These are phyloP conservation scores for Zeugodacus cucurbitae DNA, from an alignment of 1,140 invertebrate genomes.

Conservation along the genomic window DNA sequence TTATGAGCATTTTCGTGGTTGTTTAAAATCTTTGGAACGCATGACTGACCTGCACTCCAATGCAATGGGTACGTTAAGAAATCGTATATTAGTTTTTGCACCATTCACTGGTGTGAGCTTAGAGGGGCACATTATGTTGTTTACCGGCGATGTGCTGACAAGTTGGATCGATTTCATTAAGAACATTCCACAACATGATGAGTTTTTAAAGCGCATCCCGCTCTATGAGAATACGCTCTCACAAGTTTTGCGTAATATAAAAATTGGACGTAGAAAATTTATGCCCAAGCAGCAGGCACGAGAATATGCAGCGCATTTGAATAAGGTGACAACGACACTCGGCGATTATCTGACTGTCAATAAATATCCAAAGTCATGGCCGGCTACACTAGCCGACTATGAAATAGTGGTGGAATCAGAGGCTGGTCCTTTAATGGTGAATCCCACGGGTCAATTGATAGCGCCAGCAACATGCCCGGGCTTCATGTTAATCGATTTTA, in stretches of 20 bases:
- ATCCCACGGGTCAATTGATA: conserved; percentile 91
- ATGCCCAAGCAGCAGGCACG: conserved; percentile 87
- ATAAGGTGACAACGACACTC: conserved; percentile 83
- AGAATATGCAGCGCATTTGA: conserved; percentile 84
- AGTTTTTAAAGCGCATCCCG: conserved; percentile 78
- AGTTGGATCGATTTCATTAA: conserved; percentile 92
- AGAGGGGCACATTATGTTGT: conserved; percentile 88
- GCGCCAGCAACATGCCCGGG: conserved; percentile 90
- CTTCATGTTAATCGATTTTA: conserved; percentile 84
- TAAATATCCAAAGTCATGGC: conserved; percentile 79
- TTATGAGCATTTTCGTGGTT: conserved; percentile 85
- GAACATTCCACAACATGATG: conserved; percentile 82
- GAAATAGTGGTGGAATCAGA: conserved; percentile 94
- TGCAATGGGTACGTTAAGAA: conserved; percentile 74
- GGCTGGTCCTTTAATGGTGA: conserved; percentile 91
- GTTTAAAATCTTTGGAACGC: conserved; percentile 80
- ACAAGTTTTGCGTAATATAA: conserved; percentile 81
- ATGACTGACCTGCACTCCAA: conserved; percentile 78
- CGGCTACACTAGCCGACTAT: conserved; percentile 75
- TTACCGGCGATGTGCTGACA: conserved; percentile 88
- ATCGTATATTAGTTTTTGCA: conserved; percentile 83
- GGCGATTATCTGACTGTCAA: conserved; percentile 79
- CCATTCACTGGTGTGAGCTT: conserved; percentile 88
- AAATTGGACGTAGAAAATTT: conserved; percentile 88
- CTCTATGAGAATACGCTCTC: conserved; percentile 86